phyloP scores from a whole-genome alignment of 2,888 invertebrate genomes.

The Heliconius cydno region DNA sequence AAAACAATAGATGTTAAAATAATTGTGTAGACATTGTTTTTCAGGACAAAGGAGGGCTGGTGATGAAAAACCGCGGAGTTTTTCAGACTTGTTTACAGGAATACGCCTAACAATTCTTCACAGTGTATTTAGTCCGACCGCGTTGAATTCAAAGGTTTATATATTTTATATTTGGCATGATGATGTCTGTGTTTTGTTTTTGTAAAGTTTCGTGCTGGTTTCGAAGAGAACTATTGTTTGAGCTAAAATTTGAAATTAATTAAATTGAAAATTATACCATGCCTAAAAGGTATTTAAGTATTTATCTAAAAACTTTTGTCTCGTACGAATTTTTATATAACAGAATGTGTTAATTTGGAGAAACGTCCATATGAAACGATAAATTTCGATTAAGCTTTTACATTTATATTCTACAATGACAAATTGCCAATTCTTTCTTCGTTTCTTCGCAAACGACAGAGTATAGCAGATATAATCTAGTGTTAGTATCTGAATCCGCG shows the following conservation, averaged over 20 bases:
- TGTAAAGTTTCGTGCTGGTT: background rate
- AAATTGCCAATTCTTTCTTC: too few species aligned
- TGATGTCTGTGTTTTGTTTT: background rate
- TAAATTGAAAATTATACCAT: background rate
- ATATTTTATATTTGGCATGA: conserved; percentile 13
- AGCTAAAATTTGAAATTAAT: background rate
- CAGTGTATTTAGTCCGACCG: conserved; percentile 24
- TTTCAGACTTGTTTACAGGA: conserved; percentile 29
- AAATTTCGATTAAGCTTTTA: too few species aligned
- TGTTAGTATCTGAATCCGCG: too few species aligned
- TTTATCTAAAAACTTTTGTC: too few species aligned
- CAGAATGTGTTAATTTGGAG: too few species aligned
- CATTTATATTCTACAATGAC: too few species aligned
- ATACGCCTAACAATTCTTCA: conserved; percentile 28
- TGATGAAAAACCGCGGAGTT: conserved; percentile 29
- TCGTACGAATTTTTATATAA: too few species aligned
- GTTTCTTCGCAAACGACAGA: too few species aligned
- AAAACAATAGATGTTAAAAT: conserved; percentile 31
- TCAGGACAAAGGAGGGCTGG: conserved; percentile 27
- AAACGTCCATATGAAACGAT: too few species aligned
- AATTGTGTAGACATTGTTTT: conserved; percentile 32
- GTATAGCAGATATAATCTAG: too few species aligned
- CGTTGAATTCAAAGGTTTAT: background rate
- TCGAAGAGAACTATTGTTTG: background rate
- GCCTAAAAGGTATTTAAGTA: background rate